Evolutionary conservation across 2,113 vertebrate genomes (phyloP).

Genomic region (Turdus rufiventris): DNA sequence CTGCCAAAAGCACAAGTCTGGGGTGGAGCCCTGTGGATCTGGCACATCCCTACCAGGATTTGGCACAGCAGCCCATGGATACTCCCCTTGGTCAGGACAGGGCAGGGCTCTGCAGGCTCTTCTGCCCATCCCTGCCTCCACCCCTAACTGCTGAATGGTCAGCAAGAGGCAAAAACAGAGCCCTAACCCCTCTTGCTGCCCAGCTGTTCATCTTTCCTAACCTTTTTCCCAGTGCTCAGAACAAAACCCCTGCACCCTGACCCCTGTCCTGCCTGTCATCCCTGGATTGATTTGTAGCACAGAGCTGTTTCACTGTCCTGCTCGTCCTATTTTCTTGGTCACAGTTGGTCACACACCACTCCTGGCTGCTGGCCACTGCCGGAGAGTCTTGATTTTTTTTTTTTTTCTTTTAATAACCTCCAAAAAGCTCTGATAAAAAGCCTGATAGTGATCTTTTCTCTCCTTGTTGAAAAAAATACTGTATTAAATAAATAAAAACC

Average conservation of each 20-base stretch:
- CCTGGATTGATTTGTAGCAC: not conserved
- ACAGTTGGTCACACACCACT: conserved; percentile 21
- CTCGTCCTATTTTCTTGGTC: conserved; percentile 28
- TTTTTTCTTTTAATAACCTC: not conserved
- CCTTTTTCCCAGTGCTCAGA: not conserved
- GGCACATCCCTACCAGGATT: not conserved
- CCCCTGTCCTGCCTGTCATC: not conserved
- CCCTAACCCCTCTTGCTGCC: not conserved
- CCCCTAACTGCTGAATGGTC: not conserved
- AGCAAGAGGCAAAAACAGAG: not conserved
- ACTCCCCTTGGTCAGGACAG: not conserved
- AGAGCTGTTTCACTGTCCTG: not conserved
- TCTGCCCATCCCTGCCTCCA: not conserved
- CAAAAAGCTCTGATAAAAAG: not conserved
- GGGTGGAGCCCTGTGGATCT: not conserved
- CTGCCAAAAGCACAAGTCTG: not conserved
- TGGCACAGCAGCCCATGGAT: not conserved
- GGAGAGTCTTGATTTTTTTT: not conserved
- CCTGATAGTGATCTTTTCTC: not conserved
- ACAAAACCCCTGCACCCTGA: not conserved
- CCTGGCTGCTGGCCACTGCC: not conserved
- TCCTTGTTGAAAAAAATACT: not conserved
- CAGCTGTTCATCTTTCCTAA: not conserved
- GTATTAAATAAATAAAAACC: not conserved
- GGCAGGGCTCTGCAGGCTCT: not conserved